phyloP scores from a whole-genome alignment of 2,888 invertebrate species.

The Nomada hirtipes region DNA sequence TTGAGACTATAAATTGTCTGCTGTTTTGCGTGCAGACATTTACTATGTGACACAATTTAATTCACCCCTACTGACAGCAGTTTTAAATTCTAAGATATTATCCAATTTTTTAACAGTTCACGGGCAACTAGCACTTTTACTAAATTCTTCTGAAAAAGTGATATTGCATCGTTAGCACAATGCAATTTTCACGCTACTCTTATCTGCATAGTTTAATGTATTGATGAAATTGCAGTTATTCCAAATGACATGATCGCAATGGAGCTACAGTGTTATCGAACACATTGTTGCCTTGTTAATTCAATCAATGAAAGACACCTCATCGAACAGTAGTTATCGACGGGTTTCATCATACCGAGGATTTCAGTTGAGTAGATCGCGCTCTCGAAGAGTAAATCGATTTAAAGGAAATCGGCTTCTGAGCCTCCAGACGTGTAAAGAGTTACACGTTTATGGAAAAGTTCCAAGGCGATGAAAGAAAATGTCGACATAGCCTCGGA shows the following conservation, averaged over 20 bases:
- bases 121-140: too few species aligned
- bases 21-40: too few species aligned
- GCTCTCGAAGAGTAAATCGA: conserved; percentile 41
- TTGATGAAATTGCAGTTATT: neutral
- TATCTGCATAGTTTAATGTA: neutral
- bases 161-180: too few species aligned
- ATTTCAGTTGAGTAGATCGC: conserved; percentile 24
- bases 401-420: conserved; percentile 33
- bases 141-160: too few species aligned
- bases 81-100: too few species aligned
- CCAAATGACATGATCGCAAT: neutral
- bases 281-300: conserved; percentile 10
- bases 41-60: too few species aligned
- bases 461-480: conserved; percentile 24
- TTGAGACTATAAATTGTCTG: too few species aligned
- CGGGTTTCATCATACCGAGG: conserved; percentile 17
- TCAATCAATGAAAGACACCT: conserved; percentile 37
- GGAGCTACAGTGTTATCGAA: neutral
- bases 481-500: conserved; percentile 20
- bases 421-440: conserved; percentile 17
- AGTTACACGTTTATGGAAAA: conserved; percentile 35
- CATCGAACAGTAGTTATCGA: conserved; percentile 30
- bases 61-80: too few species aligned
- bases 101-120: too few species aligned
- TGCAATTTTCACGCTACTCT: too few species aligned